Base-by-base conservation (phyloP, 2,797 vertebrate genomes). In the Cyprinodon diabolis region DNA sequence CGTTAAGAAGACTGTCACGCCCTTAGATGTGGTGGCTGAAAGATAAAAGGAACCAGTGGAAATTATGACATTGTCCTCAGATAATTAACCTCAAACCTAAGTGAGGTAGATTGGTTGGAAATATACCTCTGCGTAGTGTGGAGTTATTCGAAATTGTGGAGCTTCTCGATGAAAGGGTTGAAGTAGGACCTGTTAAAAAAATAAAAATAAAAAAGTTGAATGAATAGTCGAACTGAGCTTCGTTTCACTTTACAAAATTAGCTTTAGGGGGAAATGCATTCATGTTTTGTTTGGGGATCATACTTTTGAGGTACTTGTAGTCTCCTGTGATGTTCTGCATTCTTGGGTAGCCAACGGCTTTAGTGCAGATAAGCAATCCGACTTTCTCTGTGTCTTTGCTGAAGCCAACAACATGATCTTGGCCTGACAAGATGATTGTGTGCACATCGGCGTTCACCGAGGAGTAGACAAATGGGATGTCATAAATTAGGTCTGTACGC, bases 361-460 rank as follows among this genome's bases (percentile, higher is more conserved):
- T 98, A 79, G 98, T 99, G 90, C 96, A 98, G 89, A 99, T 96
- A n/a, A 95, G 82, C 19, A 92, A 90, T 52, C 98, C 98, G 6
- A 98, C 95, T 68, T 82, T 89, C 14, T 87, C 89, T 0, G 92
- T 94, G 66, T 97, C 93, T n/a, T 80, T 93, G 79, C 74, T 92
- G 86, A 90, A 47, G 70, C 86, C 86, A 80, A 97, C 71, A 72
- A 95, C 94, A 54, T 84, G 85, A 6, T 89, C 92, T 43, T 94
- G 82, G 0, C 81, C 75, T 2, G 62, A 65, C 78, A 95, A 52
- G 6, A 98, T 82, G 89, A 95, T 91, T 0, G 89, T 92, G 47
- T 93, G 90, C 0, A 95, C 94, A 72, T 96, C 96, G 0, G 97
- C 97, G 1, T 97, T 98, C 81, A 99, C 97, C 90, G 94, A 96